Percentiles rank a stretch among this genome's conserved stretches.
phyloP scores from a whole-genome alignment of 1,140 invertebrate species.

The Spodoptera litura region DNA sequence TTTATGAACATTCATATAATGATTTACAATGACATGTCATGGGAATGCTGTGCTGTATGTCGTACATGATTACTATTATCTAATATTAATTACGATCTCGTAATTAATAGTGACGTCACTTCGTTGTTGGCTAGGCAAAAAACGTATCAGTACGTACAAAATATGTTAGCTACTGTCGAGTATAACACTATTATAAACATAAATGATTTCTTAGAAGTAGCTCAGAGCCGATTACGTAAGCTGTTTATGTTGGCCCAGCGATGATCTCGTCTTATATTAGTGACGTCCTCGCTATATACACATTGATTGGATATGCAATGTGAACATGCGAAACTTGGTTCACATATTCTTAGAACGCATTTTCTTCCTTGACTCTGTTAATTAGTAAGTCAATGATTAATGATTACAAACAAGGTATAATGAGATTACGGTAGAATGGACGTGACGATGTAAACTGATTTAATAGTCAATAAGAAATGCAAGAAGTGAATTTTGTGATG shows the following conservation, averaged over 20 bases:
- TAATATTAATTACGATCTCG: too few species aligned
- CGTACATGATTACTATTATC: conserved; percentile 53
- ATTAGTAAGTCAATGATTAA: conserved; percentile 28
- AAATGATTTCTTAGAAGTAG: conserved; percentile 73
- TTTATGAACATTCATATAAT: conserved; percentile 41
- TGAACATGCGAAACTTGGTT: conserved; percentile 3
- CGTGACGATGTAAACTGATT: conserved; percentile 10
- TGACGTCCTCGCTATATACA: conserved; percentile 41
- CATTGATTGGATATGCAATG: conserved; percentile 37
- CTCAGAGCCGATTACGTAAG: conserved; percentile 73
- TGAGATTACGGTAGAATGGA: conserved; percentile 25
- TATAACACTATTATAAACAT: conserved; percentile 68
- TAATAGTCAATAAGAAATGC: conserved; percentile 9
- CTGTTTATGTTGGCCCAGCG: conserved; percentile 58
- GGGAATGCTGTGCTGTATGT: conserved; percentile 55
- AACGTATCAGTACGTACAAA: conserved; percentile 71
- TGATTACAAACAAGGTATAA: conserved; percentile 16
- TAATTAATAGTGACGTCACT: conserved; percentile 75
- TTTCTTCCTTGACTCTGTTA: conserved; percentile 30
- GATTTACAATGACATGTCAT: conserved; percentile 49
- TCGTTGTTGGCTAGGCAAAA: conserved; percentile 62
- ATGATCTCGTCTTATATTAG: conserved; percentile 53
- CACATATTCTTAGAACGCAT: conserved; percentile 24
- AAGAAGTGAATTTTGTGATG: conserved; percentile 2
- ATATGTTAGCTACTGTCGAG: conserved; percentile 63